These are phyloP conservation scores for Harpegnathos saltator DNA, from an alignment of 1,140 invertebrate species.

Conservation along the genomic window DNA sequence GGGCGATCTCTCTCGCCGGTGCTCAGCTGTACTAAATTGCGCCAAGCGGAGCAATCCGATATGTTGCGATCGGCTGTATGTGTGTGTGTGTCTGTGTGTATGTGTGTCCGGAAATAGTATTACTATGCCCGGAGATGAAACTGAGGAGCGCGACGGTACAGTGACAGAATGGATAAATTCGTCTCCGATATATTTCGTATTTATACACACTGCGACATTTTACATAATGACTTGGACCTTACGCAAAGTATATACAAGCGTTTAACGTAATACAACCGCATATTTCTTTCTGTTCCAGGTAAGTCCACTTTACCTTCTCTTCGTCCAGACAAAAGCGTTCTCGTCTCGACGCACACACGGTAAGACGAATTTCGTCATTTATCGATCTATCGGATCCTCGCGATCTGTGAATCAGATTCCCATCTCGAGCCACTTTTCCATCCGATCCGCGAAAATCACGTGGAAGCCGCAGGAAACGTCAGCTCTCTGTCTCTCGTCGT, in stretches of 20 bases:
- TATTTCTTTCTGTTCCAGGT: slow-evolving; percentile 44
- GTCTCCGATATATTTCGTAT: neutral
- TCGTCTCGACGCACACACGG: neutral
- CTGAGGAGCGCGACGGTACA: neutral
- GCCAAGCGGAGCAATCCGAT: neutral
- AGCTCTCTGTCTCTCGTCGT: too few species aligned
- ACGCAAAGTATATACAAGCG: neutral
- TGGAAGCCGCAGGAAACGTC: too few species aligned
- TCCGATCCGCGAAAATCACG: too few species aligned
- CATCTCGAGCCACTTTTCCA: too few species aligned
- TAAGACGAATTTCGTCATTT: slow-evolving; percentile 23
- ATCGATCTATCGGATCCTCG: neutral
- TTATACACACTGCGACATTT: neutral
- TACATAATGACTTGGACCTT: neutral
- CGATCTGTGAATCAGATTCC: too few species aligned
- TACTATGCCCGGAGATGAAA: neutral
- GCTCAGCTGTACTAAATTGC: neutral
- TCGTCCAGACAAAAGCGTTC: neutral
- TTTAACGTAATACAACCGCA: too few species aligned
- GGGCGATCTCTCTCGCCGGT: neutral
- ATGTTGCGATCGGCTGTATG: too few species aligned
- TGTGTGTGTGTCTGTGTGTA: too few species aligned
- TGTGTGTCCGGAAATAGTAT: neutral
- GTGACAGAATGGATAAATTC: neutral
- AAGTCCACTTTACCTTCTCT: slow-evolving; percentile 6